Evolutionary conservation across 2,888 invertebrate species (phyloP).

Genomic region (Acanthococcus lagerstroemiae): DNA sequence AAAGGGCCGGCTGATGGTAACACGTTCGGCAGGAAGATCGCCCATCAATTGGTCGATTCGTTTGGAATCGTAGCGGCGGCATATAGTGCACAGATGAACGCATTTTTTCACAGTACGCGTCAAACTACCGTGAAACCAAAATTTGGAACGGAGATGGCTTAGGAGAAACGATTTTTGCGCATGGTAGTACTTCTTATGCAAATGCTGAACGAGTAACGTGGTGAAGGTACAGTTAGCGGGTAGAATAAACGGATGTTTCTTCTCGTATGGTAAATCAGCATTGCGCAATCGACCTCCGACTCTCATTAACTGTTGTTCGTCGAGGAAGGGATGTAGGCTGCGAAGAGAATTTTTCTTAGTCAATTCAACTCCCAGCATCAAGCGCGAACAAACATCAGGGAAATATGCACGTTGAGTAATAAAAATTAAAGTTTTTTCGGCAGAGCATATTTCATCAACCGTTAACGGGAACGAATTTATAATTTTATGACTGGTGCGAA

Average conservation of each 20-base stretch:
- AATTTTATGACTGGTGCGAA: neutral
- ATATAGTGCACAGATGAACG: neutral
- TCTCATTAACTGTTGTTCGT: neutral
- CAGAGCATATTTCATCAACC: neutral
- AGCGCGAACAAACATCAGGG: neutral
- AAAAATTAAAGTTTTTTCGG: neutral
- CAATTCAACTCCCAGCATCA: neutral
- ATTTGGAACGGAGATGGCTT: neutral
- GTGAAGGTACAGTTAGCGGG: conserved; percentile 7
- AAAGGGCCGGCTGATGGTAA: neutral
- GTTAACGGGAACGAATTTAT: neutral
- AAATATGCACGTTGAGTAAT: neutral
- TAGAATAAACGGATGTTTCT: conserved; percentile 7
- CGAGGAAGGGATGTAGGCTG: neutral
- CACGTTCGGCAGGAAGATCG: neutral
- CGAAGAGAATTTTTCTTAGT: neutral
- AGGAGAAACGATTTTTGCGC: neutral
- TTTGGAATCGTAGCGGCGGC: neutral
- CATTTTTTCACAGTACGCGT: neutral
- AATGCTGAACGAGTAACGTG: neutral
- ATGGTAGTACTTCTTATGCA: neutral
- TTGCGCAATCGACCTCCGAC: neutral
- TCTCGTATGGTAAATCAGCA: neutral
- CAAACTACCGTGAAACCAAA: neutral
- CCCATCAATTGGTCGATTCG: neutral